Conservation (phyloP, 2,113 vertebrate species). For the Vireo altiloquus region DNA sequence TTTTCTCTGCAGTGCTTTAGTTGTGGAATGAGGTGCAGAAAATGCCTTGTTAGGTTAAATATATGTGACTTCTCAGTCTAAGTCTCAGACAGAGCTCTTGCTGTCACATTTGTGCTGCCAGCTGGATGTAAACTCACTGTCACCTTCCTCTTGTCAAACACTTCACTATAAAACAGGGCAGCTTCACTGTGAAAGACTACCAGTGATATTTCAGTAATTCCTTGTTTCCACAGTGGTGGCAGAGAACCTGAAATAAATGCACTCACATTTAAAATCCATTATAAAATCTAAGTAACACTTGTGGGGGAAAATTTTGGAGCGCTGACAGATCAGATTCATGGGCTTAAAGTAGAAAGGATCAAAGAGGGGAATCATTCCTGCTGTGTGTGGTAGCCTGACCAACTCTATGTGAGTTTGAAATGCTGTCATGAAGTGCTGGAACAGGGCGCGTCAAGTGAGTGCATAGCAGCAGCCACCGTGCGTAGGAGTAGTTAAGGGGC, state of each 20-base stretch:
- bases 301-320: neutral
- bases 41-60: neutral
- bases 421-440: neutral
- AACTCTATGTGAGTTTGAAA: neutral
- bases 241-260: neutral
- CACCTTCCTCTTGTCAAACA: neutral
- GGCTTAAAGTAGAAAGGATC: neutral
- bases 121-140: neutral
- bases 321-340: neutral
- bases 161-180: neutral
- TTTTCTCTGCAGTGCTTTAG: neutral
- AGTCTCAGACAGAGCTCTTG: neutral
- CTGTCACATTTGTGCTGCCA: neutral
- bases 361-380: neutral
- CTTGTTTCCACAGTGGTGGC: neutral
- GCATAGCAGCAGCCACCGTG: neutral
- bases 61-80: neutral
- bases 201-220: neutral
- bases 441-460: neutral
- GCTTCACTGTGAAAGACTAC: neutral
- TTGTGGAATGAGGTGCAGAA: neutral
- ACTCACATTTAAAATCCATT: neutral
- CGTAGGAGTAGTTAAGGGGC: neutral
- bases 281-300: neutral
- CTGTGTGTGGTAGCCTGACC: neutral